Evolutionary conservation across 2,888 invertebrate genomes (phyloP), one percentile per base, ranked within the genome.

Genomic region (Chrysodeixis includens): DNA sequence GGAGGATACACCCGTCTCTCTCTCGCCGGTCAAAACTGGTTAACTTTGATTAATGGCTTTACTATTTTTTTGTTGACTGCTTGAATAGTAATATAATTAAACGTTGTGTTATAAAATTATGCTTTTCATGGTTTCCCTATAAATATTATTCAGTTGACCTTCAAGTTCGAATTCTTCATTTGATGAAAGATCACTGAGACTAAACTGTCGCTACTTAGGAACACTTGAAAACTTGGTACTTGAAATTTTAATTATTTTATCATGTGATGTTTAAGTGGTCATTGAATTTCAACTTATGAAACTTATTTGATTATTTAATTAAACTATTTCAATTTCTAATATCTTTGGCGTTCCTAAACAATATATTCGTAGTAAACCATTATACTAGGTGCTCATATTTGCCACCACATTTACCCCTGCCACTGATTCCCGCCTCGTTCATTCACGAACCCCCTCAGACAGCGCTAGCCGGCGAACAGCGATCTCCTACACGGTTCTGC

Each of bases 1-100:
- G n/a, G n/a, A n/a, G n/a, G n/a, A n/a, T 69, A 64, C 53, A 52
- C 66, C 67, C 68, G 12, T 69, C 82, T 73, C 63, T 76, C 69
- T 90, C 84, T 62, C n/a, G n/a, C n/a, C 55, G 53, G 10, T 82
- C 70, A 76, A 82, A 90, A 91, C 92, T 88, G 87, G 93, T 93
- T 93, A 89, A 75, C 78, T 84, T 88, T 93, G 93, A 93, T 93
- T 92, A 92, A 93, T 92, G 87, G 79, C 73, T 83, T 80, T 66
- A 70, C 62, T 40, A 67, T 78, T 83, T 35, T 89, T 89, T 87
- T 89, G 35, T 86, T 78, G 82, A 67, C 83, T 68, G 78, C 78
- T 85, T 86, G 87, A 86, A 88, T 89, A 82, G 78, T 84, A 83
- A 84, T 85, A 81, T 85, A 92, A 91, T 92, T 89, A 91, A 87